These are phyloP conservation scores for Pipistrellus kuhlii DNA, from an alignment of 2,797 vertebrate species.

Conservation along the genomic window DNA sequence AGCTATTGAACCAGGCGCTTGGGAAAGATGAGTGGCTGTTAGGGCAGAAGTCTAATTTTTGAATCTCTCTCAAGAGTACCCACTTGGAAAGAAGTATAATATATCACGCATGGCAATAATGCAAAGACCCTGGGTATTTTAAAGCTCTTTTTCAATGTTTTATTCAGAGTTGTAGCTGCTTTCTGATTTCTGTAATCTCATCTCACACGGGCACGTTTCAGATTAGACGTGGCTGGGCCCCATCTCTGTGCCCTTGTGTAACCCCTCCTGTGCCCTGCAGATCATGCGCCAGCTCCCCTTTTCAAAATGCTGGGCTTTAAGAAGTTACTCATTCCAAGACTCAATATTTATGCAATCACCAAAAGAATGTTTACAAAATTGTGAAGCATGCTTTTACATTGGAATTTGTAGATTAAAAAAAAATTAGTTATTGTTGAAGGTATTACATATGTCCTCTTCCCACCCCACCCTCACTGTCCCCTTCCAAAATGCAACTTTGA, in stretches of 20 bases:
- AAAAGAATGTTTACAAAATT: background rate
- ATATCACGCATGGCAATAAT: background rate
- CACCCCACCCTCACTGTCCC: no score
- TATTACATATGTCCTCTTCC: no score
- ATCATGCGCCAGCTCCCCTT: background rate
- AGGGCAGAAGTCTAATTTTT: background rate
- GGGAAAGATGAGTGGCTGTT: background rate
- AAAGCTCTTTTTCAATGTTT: background rate
- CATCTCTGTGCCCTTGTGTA: background rate
- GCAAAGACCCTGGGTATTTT: background rate
- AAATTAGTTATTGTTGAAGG: no score
- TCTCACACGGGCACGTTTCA: background rate
- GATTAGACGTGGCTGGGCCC: background rate
- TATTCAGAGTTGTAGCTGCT: background rate
- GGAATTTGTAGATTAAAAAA: background rate
- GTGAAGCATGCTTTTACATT: background rate
- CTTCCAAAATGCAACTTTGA: conserved; percentile 30
- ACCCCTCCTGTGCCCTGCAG: background rate
- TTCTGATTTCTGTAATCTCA: conserved; percentile 28
- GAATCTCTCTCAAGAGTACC: background rate
- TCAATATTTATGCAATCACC: background rate
- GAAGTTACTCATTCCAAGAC: background rate
- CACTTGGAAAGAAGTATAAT: background rate
- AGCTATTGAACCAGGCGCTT: background rate
- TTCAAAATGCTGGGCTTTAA: background rate